Evolutionary conservation across 2,113 vertebrate genomes (phyloP).

Genomic region (Brachyhypopomus occidentalis): DNA sequence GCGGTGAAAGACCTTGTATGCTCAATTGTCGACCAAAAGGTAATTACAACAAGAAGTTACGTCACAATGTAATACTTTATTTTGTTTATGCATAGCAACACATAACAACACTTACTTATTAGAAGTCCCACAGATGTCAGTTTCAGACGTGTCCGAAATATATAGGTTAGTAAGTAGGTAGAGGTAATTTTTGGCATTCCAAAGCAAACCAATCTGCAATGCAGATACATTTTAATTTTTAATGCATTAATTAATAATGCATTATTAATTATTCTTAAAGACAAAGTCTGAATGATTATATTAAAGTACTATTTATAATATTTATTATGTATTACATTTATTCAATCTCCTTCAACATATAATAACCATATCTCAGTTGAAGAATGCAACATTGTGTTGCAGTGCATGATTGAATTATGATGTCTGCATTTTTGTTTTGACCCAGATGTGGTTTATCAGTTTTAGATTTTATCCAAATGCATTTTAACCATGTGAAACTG

Average conservation of each 20-base stretch:
- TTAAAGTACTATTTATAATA: too few relatives aligned
- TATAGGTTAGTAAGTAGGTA: too few relatives aligned
- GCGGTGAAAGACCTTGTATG: conserved; percentile 94
- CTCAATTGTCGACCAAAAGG: conserved; percentile 98
- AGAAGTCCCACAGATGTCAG: too few relatives aligned
- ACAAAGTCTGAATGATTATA: too few relatives aligned
- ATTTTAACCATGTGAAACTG: neutral
- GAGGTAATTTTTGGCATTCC: neutral
- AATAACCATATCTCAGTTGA: neutral
- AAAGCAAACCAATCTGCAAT: neutral
- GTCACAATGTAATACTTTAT: too few relatives aligned
- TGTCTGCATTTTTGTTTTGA: neutral
- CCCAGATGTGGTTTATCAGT: neutral
- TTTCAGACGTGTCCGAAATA: too few relatives aligned
- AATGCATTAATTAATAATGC: too few relatives aligned
- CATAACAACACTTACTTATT: too few relatives aligned
- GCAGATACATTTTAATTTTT: neutral
- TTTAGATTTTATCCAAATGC: neutral
- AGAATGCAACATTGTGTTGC: neutral
- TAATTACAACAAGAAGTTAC: conserved; percentile 60
- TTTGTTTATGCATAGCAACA: neutral
- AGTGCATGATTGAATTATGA: too few relatives aligned
- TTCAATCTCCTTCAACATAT: neutral
- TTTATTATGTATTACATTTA: too few relatives aligned
- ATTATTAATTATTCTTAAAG: too few relatives aligned